Percentiles rank a stretch among this genome's conserved stretches.
These are phyloP conservation scores for Ceratosolen solmsi DNA, from an alignment of 1,140 invertebrate species.

Conservation along the genomic window DNA sequence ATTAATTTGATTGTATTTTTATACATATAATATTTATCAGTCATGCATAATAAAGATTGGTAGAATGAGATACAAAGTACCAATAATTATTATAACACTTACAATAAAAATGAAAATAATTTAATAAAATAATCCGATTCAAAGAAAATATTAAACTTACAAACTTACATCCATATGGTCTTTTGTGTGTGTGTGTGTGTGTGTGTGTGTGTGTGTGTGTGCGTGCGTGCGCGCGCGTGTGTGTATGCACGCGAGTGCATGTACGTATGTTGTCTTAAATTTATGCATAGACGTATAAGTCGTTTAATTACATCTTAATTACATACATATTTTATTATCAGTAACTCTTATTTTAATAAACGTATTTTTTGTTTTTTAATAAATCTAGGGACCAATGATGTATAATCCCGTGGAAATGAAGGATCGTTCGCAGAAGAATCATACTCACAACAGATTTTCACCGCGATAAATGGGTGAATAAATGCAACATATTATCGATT, in stretches of 20 bases:
- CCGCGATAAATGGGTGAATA: slow-evolving; percentile 59
- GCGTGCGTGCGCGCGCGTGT: too few species aligned
- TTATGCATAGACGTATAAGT: too few species aligned
- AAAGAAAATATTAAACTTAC: too few species aligned
- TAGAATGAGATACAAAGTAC: too few species aligned
- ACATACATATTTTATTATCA: too few species aligned
- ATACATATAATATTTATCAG: too few species aligned
- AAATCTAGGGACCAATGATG: slow-evolving; percentile 68
- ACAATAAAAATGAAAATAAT: neutral
- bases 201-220: too few species aligned
- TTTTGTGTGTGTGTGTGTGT: too few species aligned
- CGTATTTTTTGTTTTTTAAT: neutral
- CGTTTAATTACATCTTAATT: neutral
- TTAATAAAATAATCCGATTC: too few species aligned
- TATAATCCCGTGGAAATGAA: slow-evolving; percentile 64
- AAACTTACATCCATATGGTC: neutral
- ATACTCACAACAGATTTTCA: slow-evolving; percentile 61
- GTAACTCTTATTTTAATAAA: neutral
- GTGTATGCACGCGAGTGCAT: too few species aligned
- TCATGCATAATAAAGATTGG: too few species aligned
- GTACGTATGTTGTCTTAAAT: too few species aligned
- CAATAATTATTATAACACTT: neutral
- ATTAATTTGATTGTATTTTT: neutral
- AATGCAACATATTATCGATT: neutral
- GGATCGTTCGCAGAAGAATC: slow-evolving; percentile 62